phyloP scores from a whole-genome alignment of 2,797 vertebrate species.

The Tarsius wallacei region DNA sequence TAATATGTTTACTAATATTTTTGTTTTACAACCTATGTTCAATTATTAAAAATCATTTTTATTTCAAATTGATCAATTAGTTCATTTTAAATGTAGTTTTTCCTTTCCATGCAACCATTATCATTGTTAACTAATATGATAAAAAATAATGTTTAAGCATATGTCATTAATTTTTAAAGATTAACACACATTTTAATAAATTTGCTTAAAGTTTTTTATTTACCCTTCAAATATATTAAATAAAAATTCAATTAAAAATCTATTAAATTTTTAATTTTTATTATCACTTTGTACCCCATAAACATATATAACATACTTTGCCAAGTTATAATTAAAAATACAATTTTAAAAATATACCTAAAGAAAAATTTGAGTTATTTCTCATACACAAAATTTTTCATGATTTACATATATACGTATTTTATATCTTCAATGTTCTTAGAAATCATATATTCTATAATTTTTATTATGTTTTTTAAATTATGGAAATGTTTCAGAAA shows the following conservation, averaged over 20 bases:
- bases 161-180: not conserved
- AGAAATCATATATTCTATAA: not conserved
- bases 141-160: too few species aligned
- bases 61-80: not conserved
- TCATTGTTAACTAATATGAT: too few species aligned
- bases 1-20: not conserved
- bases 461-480: not conserved
- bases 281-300: not conserved
- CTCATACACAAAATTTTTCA: not conserved
- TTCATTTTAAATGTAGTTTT: not conserved
- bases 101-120: not conserved
- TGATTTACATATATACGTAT: not conserved
- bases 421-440: not conserved
- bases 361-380: not conserved
- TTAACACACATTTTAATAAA: not conserved
- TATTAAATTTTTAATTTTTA: not conserved
- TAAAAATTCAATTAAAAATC: not conserved
- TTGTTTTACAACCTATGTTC: not conserved
- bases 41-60: not conserved
- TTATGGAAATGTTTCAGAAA: not conserved
- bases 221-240: not conserved
- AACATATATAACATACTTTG: not conserved
- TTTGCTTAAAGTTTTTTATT: not conserved
- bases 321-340: not conserved
- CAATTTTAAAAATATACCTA: not conserved